Percentiles rank a stretch among this genome's conserved stretches.
Conservation (phyloP, 2,113 vertebrate species). For the Pipra filicauda region DNA sequence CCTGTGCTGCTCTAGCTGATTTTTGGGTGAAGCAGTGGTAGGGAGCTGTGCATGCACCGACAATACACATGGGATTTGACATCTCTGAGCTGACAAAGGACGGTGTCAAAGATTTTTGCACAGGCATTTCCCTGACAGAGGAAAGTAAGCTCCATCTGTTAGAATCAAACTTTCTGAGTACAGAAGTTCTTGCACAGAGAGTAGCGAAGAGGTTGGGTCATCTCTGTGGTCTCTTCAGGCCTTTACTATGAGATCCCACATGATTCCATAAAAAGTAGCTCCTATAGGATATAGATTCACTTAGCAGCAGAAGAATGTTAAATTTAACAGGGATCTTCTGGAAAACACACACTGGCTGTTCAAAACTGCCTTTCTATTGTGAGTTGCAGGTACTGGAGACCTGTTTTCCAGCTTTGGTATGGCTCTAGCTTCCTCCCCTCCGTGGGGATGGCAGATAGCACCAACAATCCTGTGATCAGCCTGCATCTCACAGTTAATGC, state of each 20-base stretch:
- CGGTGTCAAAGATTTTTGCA: background rate
- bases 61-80: background rate
- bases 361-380: background rate
- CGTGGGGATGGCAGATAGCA: background rate
- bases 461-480: background rate
- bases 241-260: background rate
- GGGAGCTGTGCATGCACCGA: background rate
- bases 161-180: background rate
- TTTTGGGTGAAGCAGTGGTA: background rate
- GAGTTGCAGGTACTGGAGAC: background rate
- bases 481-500: background rate
- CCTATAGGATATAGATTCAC: background rate
- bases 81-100: background rate
- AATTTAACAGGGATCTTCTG: background rate
- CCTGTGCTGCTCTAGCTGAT: background rate
- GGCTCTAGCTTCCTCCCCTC: background rate
- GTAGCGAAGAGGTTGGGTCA: background rate
- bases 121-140: background rate
- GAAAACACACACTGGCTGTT: background rate
- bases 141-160: background rate
- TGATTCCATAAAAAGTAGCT: background rate
- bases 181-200: background rate
- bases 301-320: background rate
- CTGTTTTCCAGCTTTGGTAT: background rate
- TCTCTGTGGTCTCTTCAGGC: background rate